phyloP scores from a whole-genome alignment of 2,888 invertebrate species.

The Magallana nippona region DNA sequence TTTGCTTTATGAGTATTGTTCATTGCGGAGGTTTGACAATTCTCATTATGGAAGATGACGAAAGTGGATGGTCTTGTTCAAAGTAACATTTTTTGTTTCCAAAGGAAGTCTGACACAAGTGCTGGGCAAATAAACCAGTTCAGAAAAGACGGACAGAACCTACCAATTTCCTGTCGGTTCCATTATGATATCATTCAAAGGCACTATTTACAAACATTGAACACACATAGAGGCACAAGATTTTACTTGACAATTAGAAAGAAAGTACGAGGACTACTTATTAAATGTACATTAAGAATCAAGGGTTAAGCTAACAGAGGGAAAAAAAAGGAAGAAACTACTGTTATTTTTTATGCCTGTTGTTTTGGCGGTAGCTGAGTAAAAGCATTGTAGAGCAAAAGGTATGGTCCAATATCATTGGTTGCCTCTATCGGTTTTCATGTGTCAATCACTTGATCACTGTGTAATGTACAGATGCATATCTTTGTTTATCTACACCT shows the following conservation, averaged over 20 bases:
- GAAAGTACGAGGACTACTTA: neutral
- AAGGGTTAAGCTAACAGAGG: neutral
- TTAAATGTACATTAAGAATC: neutral
- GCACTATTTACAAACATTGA: slow-evolving; percentile 23
- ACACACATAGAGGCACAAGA: slow-evolving; percentile 30
- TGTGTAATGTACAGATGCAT: slow-evolving; percentile 11
- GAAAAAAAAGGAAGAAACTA: neutral
- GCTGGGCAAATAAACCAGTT: neutral
- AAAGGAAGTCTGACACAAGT: slow-evolving; percentile 30
- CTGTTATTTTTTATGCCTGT: neutral
- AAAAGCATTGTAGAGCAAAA: neutral
- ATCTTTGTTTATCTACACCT: slow-evolving; percentile 26
- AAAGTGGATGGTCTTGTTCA: slow-evolving; percentile 7
- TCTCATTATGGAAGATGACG: slow-evolving; percentile 10
- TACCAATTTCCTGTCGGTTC: slow-evolving; percentile 29
- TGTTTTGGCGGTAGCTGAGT: neutral
- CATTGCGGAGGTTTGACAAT: neutral
- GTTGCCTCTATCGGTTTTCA: slow-evolving; percentile 8
- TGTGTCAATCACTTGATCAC: slow-evolving; percentile 19
- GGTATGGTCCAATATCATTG: slow-evolving; percentile 25
- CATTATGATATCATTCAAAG: slow-evolving; percentile 30
- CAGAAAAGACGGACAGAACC: slow-evolving; percentile 28
- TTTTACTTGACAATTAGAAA: slow-evolving; percentile 5
- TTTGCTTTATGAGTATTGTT: slow-evolving; percentile 16
- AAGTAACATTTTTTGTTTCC: slow-evolving; percentile 30